Conservation (phyloP, 2,797 vertebrate genomes). For the Squalus acanthias region DNA sequence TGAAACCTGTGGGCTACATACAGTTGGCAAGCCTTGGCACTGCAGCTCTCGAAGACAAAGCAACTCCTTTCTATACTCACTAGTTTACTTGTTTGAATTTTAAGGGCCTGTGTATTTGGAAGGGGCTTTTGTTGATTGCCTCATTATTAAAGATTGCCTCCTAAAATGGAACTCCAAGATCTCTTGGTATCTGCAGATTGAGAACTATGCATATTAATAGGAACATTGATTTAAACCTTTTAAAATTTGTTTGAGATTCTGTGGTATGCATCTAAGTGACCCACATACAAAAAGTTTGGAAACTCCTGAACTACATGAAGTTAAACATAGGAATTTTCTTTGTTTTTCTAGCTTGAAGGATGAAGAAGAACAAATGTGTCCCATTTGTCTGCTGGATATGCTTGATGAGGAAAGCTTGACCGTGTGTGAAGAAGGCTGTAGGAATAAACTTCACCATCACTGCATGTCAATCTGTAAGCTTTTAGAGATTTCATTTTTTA, state of each 20-base stretch:
- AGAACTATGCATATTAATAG: neutral
- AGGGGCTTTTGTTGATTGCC: neutral
- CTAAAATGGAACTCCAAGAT: neutral
- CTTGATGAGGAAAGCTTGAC: slow-evolving; percentile 82
- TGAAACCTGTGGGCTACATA: neutral
- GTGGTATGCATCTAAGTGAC: neutral
- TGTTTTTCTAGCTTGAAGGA: slow-evolving; percentile 67
- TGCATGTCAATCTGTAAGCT: slow-evolving; percentile 89
- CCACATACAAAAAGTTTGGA: neutral
- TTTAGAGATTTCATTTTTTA: slow-evolving; percentile 24
- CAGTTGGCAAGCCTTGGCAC: no score
- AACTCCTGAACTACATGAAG: neutral
- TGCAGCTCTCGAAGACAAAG: neutral
- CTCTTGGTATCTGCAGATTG: neutral
- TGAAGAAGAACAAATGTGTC: slow-evolving; percentile 87
- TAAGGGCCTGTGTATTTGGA: neutral
- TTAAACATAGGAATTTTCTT: neutral
- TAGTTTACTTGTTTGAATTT: neutral
- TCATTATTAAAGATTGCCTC: neutral
- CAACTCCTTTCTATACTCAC: neutral
- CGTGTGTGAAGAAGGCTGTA: slow-evolving; percentile 81
- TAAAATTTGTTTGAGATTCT: slow-evolving; percentile 1
- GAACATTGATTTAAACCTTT: neutral
- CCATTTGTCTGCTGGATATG: slow-evolving; percentile 83
- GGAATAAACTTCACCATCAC: slow-evolving; percentile 84